These are phyloP conservation scores for Batillaria attramentaria DNA, from an alignment of 1,140 invertebrate species.

Conservation along the genomic window DNA sequence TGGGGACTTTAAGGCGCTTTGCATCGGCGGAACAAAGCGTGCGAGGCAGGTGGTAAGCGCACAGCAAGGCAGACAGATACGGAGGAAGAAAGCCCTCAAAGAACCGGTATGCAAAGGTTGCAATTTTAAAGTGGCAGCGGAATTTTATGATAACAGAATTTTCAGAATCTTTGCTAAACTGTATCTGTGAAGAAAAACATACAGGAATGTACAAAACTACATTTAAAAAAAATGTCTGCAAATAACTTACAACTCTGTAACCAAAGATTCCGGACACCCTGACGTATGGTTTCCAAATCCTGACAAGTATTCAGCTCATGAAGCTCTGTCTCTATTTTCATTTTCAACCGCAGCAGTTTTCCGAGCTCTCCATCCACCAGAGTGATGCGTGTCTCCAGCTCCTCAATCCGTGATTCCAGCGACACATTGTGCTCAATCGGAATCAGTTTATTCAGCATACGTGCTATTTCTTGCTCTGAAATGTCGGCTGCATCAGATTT, in stretches of 20 bases:
- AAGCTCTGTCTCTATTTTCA: slow-evolving; percentile 60
- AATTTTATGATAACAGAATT: not conserved
- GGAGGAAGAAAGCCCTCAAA: too few relatives aligned
- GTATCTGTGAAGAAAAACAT: not conserved
- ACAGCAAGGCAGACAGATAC: too few relatives aligned
- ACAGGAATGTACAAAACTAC: not conserved
- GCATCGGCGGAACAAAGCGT: too few relatives aligned
- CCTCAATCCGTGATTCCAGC: slow-evolving; percentile 52
- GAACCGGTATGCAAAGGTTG: too few relatives aligned
- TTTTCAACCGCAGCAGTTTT: slow-evolving; percentile 55
- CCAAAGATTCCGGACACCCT: slow-evolving; percentile 53
- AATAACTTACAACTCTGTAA: slow-evolving; percentile 59
- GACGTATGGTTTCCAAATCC: slow-evolving; percentile 53
- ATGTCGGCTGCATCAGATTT: too few relatives aligned
- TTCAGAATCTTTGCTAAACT: not conserved
- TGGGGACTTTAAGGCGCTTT: too few relatives aligned
- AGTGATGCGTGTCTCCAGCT: slow-evolving; percentile 66
- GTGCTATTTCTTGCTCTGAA: slow-evolving; percentile 44
- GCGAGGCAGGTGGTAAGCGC: too few relatives aligned
- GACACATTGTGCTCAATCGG: slow-evolving; percentile 36
- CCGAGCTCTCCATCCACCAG: slow-evolving; percentile 61
- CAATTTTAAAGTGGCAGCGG: not conserved
- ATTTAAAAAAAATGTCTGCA: not conserved
- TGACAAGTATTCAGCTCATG: slow-evolving; percentile 53
- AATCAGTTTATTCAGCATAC: slow-evolving; percentile 42